These are phyloP conservation scores for Sturmia bella DNA, from an alignment of 2,888 invertebrate genomes.

Conservation along the genomic window DNA sequence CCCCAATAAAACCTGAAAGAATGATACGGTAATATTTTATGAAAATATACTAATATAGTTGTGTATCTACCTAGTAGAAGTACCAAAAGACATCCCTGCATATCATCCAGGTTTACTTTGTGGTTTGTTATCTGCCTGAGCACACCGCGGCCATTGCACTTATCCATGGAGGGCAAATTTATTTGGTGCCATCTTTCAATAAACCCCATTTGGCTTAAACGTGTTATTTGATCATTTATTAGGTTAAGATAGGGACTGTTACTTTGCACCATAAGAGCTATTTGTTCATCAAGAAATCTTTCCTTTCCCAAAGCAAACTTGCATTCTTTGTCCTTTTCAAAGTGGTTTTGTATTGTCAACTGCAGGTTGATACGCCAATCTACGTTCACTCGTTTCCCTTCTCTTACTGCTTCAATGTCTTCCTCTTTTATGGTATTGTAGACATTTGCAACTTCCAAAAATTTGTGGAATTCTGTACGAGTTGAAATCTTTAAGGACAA, in stretches of 20 bases:
- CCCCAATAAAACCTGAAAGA: constrained; percentile 73
- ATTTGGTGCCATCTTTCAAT: constrained; percentile 91
- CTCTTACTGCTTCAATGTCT: constrained; percentile 85
- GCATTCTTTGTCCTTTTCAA: constrained; percentile 86
- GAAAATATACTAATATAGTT: neutral
- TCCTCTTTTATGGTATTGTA: constrained; percentile 82
- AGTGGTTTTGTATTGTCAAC: constrained; percentile 87
- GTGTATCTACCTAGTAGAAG: constrained; percentile 87
- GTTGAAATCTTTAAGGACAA: constrained; percentile 73
- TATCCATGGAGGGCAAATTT: constrained; percentile 89
- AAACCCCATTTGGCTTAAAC: constrained; percentile 92
- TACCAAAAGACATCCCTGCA: constrained; percentile 96
- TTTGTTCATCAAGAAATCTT: constrained; percentile 90
- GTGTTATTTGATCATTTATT: constrained; percentile 89
- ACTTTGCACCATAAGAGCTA: constrained; percentile 88
- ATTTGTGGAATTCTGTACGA: constrained; percentile 77
- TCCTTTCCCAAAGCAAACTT: constrained; percentile 89
- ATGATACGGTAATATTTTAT: neutral
- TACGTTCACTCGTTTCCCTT: constrained; percentile 88
- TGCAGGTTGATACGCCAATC: constrained; percentile 91
- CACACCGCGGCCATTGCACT: constrained; percentile 87
- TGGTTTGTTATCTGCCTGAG: constrained; percentile 90
- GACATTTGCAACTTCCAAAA: constrained; percentile 84
- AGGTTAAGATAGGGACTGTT: constrained; percentile 89
- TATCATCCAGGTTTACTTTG: constrained; percentile 93